These are phyloP conservation scores for Operophtera brumata DNA, from an alignment of 2,888 invertebrate species.

Conservation along the genomic window DNA sequence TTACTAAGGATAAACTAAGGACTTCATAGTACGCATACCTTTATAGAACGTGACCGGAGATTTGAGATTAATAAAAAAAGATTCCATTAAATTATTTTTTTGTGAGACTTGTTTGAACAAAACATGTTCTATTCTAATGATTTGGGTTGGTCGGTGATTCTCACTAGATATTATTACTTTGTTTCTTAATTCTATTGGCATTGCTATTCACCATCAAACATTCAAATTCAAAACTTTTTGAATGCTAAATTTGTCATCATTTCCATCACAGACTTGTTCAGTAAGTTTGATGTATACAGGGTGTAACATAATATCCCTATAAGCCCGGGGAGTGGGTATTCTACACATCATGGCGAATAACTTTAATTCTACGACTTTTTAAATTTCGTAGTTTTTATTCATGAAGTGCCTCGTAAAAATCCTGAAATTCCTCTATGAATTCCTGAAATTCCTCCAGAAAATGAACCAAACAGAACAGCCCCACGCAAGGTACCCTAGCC, in stretches of 20 bases:
- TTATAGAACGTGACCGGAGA: constrained; percentile 31
- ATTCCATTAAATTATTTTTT: constrained; percentile 12
- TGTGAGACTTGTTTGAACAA: constrained; percentile 11
- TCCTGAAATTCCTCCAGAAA: no score
- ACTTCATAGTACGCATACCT: constrained; percentile 16
- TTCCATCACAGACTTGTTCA: neutral
- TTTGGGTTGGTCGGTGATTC: neutral
- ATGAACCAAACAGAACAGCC: no score
- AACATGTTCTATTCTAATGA: constrained; percentile 6
- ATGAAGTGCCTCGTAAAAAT: no score
- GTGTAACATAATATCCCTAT: no score
- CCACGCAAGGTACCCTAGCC: no score
- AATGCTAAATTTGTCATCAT: neutral
- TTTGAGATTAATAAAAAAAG: constrained; percentile 22
- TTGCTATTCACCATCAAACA: neutral
- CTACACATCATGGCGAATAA: no score
- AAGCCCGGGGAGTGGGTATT: no score
- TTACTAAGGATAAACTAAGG: constrained; percentile 24
- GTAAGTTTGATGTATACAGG: neutral
- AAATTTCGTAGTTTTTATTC: no score
- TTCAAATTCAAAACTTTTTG: neutral
- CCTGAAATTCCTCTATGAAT: no score
- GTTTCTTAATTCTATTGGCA: neutral
- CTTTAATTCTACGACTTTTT: no score
- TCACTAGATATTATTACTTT: neutral